Evolutionary conservation across 2,797 vertebrate species (phyloP), one percentile per base, ranked within the genome.

Genomic region (Harpagifer antarcticus): DNA sequence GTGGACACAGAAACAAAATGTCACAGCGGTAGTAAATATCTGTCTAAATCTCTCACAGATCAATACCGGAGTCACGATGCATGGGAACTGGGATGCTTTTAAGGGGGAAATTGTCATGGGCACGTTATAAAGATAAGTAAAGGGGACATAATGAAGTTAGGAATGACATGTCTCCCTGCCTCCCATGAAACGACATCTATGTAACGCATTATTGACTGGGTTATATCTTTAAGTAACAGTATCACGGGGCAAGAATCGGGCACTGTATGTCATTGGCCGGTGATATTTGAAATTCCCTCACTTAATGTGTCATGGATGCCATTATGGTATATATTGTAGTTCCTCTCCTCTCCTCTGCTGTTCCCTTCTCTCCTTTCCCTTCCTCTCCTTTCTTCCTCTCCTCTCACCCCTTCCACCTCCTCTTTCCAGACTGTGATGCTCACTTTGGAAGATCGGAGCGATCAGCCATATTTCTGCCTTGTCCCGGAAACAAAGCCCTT

Each of bases 401-500:
- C 44, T 49, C 66, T 53, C 71, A 63, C 59, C 82, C 83, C 48
- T 59, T 60, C 76, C 56, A 74, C 81, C 76, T 37, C 67, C 68
- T 84, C 68, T 77, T 70, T 75, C 81, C 74, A 72, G 73, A 78
- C 71, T 59, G 85, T 81, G 92, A 93, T 94, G 92, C 90, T 95
- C 94, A 95, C 90, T 95, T 93, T 81, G 84, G 89, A 91, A 76
- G 68, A 89, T 79, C 42, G 5, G 72, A 90, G 80, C 79, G 75
- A 92, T 92, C 90, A 86, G 81, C 86, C 93, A 90, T 91, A 89
- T 91, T 90, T 90, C 90, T 91, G 86, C 86, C 90, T 83, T 81
- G 84, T 91, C 79, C 90, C 80, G 58, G 85, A 92, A 91, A 94
- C 92, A 95, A 95, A 94, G 93, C 89, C 84, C 71, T 86, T 80